Evolutionary conservation across 2,797 vertebrate species (phyloP).

Genomic region (Pelodytes ibericus): DNA sequence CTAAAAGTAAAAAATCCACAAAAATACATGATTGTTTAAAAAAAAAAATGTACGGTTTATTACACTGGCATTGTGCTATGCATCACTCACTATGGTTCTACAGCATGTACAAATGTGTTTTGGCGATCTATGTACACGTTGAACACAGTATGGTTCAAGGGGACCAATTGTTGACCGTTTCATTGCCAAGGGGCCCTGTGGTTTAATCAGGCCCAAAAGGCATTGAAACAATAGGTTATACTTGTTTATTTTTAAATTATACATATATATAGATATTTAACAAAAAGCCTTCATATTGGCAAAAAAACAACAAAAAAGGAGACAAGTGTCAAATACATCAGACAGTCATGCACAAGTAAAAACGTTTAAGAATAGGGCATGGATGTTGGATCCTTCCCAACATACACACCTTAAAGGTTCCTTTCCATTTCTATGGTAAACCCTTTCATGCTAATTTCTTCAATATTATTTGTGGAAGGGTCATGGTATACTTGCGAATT

Average conservation of each 20-base stretch:
- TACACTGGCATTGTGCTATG: constrained; percentile 83
- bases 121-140: constrained; percentile 82
- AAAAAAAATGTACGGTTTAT: constrained; percentile 95
- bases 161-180: constrained; percentile 55
- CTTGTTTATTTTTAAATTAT: constrained; percentile 46
- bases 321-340: constrained; percentile 5
- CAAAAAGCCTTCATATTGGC: constrained; percentile 52
- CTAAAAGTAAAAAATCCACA: neutral
- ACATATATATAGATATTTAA: constrained; percentile 56
- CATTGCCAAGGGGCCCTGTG: constrained; percentile 54
- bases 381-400: neutral
- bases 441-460: constrained; percentile 12
- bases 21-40: constrained; percentile 7
- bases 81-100: constrained; percentile 80
- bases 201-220: constrained; percentile 52
- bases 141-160: constrained; percentile 53
- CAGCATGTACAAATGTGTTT: constrained; percentile 85
- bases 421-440: neutral
- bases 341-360: constrained; percentile 42
- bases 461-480: constrained; percentile 20
- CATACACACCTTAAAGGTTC: constrained; percentile 26
- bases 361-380: neutral
- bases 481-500: constrained; percentile 8
- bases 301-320: constrained; percentile 61
- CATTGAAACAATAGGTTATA: neutral